Percentiles rank a stretch among this genome's conserved stretches.
Evolutionary conservation across 2,888 invertebrate species (phyloP).

Genomic region (Adineta ricciae): DNA sequence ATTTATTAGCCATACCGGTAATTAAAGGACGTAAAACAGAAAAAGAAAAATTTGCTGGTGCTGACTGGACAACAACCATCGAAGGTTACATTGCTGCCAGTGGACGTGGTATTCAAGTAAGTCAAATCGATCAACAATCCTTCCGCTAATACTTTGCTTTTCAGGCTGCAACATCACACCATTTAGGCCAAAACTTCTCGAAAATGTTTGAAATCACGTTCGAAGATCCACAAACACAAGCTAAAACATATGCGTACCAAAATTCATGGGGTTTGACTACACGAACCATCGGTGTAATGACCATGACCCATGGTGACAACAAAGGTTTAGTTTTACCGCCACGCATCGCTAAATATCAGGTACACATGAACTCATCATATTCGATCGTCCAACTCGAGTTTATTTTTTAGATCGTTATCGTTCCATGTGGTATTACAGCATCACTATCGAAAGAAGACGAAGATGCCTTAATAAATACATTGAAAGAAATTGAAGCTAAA

Average conservation of each 20-base stretch:
- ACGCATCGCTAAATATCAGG: constrained; percentile 73
- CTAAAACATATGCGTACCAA: constrained; percentile 69
- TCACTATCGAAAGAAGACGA: constrained; percentile 64
- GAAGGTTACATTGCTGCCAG: constrained; percentile 88
- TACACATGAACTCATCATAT: too few relatives aligned
- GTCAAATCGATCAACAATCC: too few relatives aligned
- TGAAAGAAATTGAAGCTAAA: constrained; percentile 61
- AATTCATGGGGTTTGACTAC: constrained; percentile 98
- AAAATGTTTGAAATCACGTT: constrained; percentile 96
- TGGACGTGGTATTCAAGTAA: constrained; percentile 75
- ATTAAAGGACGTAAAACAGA: constrained; percentile 89
- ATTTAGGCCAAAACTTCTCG: constrained; percentile 95
- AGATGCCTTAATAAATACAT: constrained; percentile 58
- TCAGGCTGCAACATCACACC: constrained; percentile 89
- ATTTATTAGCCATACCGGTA: constrained; percentile 83
- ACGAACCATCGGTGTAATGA: constrained; percentile 72
- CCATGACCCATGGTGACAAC: constrained; percentile 83
- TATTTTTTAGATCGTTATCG: constrained; percentile 60
- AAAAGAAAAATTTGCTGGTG: constrained; percentile 98
- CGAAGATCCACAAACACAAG: constrained; percentile 74
- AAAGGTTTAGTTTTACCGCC: constrained; percentile 90
- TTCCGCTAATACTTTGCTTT: too few relatives aligned
- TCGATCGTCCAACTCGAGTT: too few relatives aligned
- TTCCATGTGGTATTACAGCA: constrained; percentile 89
- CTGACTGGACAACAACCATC: constrained; percentile 88